Conservation (phyloP, 2,113 vertebrate genomes). For the Bos javanicus region DNA sequence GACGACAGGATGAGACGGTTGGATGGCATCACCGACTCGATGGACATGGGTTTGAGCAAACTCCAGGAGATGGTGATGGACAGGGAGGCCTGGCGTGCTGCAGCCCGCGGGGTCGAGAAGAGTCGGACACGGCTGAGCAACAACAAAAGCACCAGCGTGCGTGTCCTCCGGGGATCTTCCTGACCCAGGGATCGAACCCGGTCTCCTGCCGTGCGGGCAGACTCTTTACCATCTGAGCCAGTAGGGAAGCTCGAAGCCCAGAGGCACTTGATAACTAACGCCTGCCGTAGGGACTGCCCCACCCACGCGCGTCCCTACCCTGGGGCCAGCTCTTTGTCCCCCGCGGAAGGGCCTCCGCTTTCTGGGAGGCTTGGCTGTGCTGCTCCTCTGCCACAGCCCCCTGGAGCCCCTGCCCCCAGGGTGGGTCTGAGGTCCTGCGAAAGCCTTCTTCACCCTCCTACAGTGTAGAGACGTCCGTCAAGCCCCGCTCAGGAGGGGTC, state of each 20-base stretch:
- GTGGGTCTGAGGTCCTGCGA: neutral
- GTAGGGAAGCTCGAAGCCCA: neutral
- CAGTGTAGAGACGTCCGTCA: neutral
- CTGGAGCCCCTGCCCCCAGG: no score
- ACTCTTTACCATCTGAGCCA: neutral
- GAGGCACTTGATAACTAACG: neutral
- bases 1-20: neutral
- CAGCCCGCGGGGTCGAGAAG: neutral
- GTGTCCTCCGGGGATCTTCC: neutral
- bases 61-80: neutral
- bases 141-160: neutral
- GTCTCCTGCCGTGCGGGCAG: neutral
- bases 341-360: neutral
- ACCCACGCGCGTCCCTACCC: fast-evolving
- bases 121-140: fast-evolving
- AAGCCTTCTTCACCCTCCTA: neutral
- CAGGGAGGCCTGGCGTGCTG: neutral
- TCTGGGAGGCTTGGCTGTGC: neutral
- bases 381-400: no score
- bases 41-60: neutral
- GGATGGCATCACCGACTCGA: neutral
- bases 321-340: fast-evolving
- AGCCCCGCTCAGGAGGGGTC: fast-evolving
- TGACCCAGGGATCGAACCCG: neutral
- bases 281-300: neutral